These are phyloP conservation scores for Eupithecia dodoneata DNA, from an alignment of 2,888 invertebrate genomes.

Conservation along the genomic window DNA sequence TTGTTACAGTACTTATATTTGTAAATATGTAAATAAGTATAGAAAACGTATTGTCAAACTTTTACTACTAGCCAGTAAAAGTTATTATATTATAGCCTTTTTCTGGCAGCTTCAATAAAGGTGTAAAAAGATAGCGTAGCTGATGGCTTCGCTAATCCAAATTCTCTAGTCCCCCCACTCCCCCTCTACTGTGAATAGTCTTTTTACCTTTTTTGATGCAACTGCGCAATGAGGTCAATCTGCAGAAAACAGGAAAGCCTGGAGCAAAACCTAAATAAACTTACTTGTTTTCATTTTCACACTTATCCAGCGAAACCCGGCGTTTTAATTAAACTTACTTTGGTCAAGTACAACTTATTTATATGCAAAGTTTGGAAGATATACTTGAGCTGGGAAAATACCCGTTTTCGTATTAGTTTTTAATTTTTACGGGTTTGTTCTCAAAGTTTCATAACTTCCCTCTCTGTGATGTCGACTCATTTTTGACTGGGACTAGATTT, in stretches of 20 bases:
- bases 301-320: constrained; percentile 17
- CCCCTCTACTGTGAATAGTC: not conserved
- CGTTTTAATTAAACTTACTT: constrained; percentile 29
- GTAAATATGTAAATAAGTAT: too few relatives aligned
- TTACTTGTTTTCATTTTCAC: constrained; percentile 21
- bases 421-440: not conserved
- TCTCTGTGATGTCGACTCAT: too few relatives aligned
- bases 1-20: too few relatives aligned
- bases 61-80: too few relatives aligned
- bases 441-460: not conserved
- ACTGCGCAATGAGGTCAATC: constrained; percentile 18
- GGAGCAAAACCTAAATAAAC: constrained; percentile 24
- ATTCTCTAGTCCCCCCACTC: not conserved
- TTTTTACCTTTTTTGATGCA: constrained; percentile 1
- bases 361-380: constrained; percentile 16
- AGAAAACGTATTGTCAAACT: too few relatives aligned
- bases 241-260: constrained; percentile 21
- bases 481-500: too few relatives aligned
- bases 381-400: constrained; percentile 19
- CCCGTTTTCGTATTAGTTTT: constrained; percentile 2
- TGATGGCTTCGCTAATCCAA: not conserved
- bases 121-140: not conserved
- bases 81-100: not conserved
- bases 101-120: not conserved
- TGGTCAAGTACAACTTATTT: constrained; percentile 18